Conservation (phyloP, 2,888 invertebrate genomes). For the Syritta pipiens region DNA sequence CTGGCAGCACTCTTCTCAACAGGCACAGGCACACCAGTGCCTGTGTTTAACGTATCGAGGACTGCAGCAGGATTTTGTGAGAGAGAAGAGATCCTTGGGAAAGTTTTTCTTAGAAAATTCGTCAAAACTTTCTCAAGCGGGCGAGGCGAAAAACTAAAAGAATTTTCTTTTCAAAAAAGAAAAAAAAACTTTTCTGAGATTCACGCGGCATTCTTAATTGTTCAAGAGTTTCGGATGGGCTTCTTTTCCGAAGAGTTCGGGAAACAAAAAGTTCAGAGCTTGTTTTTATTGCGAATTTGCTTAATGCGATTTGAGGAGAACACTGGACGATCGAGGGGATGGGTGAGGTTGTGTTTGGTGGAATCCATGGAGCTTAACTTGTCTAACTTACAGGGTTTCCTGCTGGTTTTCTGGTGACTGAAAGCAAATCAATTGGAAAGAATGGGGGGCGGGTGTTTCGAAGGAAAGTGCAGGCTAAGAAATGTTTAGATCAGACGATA, state of each 20-base stretch:
- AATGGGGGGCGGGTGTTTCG: no score
- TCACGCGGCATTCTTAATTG: slow-evolving; percentile 67
- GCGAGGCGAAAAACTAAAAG: not conserved
- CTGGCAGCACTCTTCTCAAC: not conserved
- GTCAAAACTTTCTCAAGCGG: slow-evolving; percentile 43
- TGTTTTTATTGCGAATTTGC: slow-evolving; percentile 45
- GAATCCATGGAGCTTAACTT: not conserved
- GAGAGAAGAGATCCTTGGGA: slow-evolving; percentile 18
- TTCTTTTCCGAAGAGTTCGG: slow-evolving; percentile 19
- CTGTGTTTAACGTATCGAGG: slow-evolving; percentile 44
- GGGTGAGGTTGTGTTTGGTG: not conserved
- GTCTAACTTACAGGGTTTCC: no score
- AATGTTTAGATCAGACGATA: no score
- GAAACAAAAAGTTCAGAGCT: slow-evolving; percentile 30
- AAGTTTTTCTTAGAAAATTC: slow-evolving; percentile 56
- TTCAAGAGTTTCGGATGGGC: slow-evolving; percentile 47
- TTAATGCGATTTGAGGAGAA: slow-evolving; percentile 39
- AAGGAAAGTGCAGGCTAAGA: no score
- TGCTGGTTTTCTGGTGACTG: no score
- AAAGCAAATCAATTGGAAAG: no score
- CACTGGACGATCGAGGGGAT: not conserved
- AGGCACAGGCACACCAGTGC: not conserved
- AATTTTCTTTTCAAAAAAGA: slow-evolving; percentile 4
- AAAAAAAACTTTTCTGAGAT: slow-evolving; percentile 23
- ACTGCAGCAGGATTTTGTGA: slow-evolving; percentile 17